Percentiles rank a stretch among this genome's conserved stretches.
phyloP scores from a whole-genome alignment of 2,797 vertebrate genomes.

The Xenopus petersii region DNA sequence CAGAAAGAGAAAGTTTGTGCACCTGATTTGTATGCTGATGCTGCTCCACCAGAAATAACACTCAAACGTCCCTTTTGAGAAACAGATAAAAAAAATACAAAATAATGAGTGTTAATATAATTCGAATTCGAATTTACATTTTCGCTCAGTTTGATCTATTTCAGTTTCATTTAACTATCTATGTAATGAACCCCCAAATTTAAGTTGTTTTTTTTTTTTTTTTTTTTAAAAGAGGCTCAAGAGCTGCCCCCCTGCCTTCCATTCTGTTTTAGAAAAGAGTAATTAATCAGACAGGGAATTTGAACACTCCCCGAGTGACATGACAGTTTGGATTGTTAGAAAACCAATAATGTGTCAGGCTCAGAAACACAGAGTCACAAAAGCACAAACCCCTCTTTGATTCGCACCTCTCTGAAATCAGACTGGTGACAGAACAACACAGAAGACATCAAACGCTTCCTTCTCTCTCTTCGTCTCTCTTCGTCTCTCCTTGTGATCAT shows the following conservation, averaged over 20 bases:
- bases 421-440: constrained; percentile 38
- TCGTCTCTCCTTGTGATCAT: constrained; percentile 38
- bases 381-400: constrained; percentile 54
- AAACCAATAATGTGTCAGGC: constrained; percentile 32
- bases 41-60: too few species aligned
- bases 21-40: too few species aligned
- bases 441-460: constrained; percentile 41
- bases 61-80: too few species aligned
- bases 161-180: too few species aligned
- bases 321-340: constrained; percentile 33
- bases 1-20: too few species aligned
- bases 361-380: constrained; percentile 51
- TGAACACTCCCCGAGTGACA: constrained; percentile 23
- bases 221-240: background rate
- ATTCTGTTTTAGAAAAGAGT: background rate
- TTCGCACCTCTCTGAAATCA: constrained; percentile 40
- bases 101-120: too few species aligned
- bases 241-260: background rate
- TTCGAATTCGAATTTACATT: too few species aligned
- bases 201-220: too few species aligned
- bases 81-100: too few species aligned
- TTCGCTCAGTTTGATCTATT: too few species aligned
- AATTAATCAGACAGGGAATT: constrained; percentile 2
- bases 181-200: too few species aligned
- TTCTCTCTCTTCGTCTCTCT: constrained; percentile 17